Percentiles rank a stretch among this genome's conserved stretches.
These are phyloP conservation scores for Agraylea sexmaculata DNA, from an alignment of 1,140 invertebrate species.

Conservation along the genomic window DNA sequence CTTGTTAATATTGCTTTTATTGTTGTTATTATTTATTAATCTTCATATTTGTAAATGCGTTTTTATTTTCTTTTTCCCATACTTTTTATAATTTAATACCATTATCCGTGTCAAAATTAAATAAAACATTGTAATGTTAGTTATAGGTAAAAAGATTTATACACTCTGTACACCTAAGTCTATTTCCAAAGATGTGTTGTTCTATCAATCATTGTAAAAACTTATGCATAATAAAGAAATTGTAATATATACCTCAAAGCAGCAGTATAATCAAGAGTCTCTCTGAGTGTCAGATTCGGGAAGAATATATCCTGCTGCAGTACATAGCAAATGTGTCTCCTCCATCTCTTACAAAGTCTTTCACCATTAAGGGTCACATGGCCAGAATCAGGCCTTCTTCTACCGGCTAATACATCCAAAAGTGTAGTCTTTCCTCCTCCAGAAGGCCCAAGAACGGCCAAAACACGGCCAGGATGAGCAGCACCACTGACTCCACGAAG, in stretches of 20 bases:
- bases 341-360: slow-evolving; percentile 61
- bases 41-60: no score
- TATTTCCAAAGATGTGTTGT: no score
- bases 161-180: no score
- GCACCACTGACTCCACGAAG: slow-evolving; percentile 16
- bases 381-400: slow-evolving; percentile 54
- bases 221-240: no score
- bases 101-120: no score
- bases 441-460: slow-evolving; percentile 76
- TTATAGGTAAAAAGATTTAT: no score
- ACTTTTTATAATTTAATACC: no score
- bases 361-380: slow-evolving; percentile 64
- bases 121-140: no score
- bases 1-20: no score
- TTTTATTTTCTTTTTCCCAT: no score
- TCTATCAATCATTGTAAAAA: no score
- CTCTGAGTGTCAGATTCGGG: slow-evolving; percentile 64
- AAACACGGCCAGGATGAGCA: slow-evolving; percentile 53
- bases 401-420: slow-evolving; percentile 61
- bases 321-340: slow-evolving; percentile 70
- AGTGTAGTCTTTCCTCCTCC: slow-evolving; percentile 75
- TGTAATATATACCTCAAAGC: slow-evolving; percentile 32
- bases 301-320: slow-evolving; percentile 80
- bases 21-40: no score
- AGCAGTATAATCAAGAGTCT: slow-evolving; percentile 67